Evolutionary conservation across 1,140 invertebrate species (phyloP).

Genomic region (Papilio polyxenes): DNA sequence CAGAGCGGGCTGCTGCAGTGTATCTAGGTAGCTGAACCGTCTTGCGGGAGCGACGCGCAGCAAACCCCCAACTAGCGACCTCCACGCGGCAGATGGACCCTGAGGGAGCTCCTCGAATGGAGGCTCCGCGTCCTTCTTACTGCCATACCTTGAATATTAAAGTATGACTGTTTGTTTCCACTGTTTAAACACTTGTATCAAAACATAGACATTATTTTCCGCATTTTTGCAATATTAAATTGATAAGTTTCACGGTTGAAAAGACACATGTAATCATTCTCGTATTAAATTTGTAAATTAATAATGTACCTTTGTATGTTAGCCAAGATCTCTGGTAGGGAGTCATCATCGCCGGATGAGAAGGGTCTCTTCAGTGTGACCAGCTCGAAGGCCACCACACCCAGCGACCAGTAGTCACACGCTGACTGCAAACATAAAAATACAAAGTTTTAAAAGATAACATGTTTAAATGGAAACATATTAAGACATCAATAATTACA

Average conservation of each 20-base stretch:
- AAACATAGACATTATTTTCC: too few relatives aligned
- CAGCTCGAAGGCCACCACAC: constrained; percentile 91
- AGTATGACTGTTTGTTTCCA: neutral
- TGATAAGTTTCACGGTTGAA: too few relatives aligned
- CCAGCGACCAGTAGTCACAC: constrained; percentile 94
- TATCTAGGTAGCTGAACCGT: constrained; percentile 69
- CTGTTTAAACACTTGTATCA: too few relatives aligned
- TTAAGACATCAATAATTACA: too few relatives aligned
- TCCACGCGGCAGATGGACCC: constrained; percentile 60
- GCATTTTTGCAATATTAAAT: too few relatives aligned
- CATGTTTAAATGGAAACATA: too few relatives aligned
- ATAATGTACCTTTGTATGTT: constrained; percentile 73
- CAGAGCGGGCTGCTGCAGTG: constrained; percentile 67
- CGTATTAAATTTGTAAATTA: neutral
- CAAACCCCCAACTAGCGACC: constrained; percentile 61
- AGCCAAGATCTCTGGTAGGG: constrained; percentile 62
- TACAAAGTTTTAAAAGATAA: too few relatives aligned
- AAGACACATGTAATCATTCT: too few relatives aligned
- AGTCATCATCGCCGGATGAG: constrained; percentile 70
- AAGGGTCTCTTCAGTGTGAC: constrained; percentile 88
- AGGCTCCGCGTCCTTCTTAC: constrained; percentile 49
- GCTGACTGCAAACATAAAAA: constrained; percentile 81
- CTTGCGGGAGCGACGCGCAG: constrained; percentile 58
- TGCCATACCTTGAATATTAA: constrained; percentile 57
- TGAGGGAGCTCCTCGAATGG: constrained; percentile 57